Conservation (phyloP, 2,113 vertebrate species). For the Aleadryas rufinucha region DNA sequence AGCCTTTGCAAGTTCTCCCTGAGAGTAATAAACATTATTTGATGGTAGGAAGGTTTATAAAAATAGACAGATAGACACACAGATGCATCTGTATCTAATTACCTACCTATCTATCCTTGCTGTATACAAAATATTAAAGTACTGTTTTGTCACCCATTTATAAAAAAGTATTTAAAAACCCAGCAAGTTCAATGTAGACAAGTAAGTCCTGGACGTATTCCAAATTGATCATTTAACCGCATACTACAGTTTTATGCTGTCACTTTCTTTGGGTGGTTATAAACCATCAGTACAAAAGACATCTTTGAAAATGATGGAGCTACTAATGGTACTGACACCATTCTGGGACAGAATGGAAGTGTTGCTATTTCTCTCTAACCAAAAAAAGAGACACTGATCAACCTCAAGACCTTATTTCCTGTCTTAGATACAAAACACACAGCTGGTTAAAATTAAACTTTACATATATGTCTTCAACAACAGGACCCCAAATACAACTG, state of each 20-base stretch:
- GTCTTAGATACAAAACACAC: neutral
- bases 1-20: conserved; percentile 92
- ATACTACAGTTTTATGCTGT: neutral
- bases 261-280: neutral
- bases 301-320: neutral
- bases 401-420: neutral
- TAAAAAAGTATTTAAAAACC: neutral
- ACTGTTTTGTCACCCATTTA: neutral
- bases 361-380: neutral
- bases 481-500: neutral
- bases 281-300: neutral
- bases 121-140: neutral
- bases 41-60: neutral
- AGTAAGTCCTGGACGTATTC: neutral
- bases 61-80: neutral
- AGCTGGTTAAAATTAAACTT: neutral
- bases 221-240: neutral
- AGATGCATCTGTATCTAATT: neutral
- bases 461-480: neutral
- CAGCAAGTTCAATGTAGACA: neutral
- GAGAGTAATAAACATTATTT: conserved; percentile 10
- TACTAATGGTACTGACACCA: neutral
- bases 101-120: neutral
- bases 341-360: neutral
- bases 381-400: neutral